Base-by-base conservation (phyloP, 2,113 vertebrate genomes). In the Blennius ocellaris region DNA sequence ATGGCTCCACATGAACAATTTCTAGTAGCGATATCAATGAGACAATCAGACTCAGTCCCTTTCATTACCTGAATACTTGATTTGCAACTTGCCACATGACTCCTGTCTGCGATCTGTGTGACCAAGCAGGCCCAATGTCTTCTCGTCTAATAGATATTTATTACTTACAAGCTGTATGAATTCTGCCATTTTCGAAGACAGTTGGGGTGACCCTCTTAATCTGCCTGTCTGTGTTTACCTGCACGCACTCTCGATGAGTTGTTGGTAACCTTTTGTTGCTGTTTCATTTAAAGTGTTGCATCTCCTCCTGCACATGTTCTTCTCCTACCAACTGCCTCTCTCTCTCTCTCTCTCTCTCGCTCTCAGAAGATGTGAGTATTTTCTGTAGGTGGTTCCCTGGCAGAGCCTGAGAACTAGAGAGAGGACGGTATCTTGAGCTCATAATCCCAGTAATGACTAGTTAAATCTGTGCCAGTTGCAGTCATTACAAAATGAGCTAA, bases 381-480 rank as follows among this genome's bases (percentile, higher is more conserved):
- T 76, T 75, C 73, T 74, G 87, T 78, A 68, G 84, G 84, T 85
- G 85, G 85, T 84, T 88, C 78, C 77, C 69, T 85, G 84, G 85
- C 82, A 74, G 39, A 79, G 68, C 47, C 38, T 5, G 38, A 64
- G 47, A 82, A 61, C 52, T 38, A 84, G 69, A 78, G 45, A 50
- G 39, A 76, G 21, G 53, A 80, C 74, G 81, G 85, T 78, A 82
- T 62, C 68, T 45, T 83, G 40, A 49, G 47, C 62, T 73, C n/a
- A 48, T 74, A 70, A 74, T 69, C 50, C 21, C 50, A 56, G 56
- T 63, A 75, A 71, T 80, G 63, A 78, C 69, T 38, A 12, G 58
- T 49, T 53, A 61, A 40, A 69, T 67, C 39, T 14, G 40, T 30
- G 40, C 72, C 71, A 72, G 47, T 15, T 64, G 68, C 21, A 30